Evolutionary conservation across 2,888 invertebrate species (phyloP), one percentile per base, ranked within the genome.

Genomic region (Frankliniella fusca): DNA sequence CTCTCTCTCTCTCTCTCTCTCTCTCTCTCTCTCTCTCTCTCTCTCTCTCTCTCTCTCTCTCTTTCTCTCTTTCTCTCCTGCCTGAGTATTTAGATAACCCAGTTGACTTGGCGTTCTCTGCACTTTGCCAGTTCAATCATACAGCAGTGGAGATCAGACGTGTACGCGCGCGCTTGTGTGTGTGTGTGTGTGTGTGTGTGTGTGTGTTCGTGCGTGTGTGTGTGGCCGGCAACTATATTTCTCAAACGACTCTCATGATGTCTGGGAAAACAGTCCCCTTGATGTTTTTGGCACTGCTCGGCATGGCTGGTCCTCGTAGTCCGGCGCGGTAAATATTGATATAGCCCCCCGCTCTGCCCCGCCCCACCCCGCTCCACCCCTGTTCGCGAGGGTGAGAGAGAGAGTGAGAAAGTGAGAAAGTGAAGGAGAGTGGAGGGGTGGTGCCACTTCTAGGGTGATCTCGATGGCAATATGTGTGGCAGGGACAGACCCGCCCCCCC

Each of bases 261-360:
- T 76, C 70, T 76, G 27, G 70, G 70, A 76, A 76, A 76, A 76
- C 70, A 76, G 70, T 61, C 61, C 70, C 70, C 70, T 76, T 76
- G 70, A 76, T 76, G 70, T 76, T 76, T 76, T 76, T 76, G 70
- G 70, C 70, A 38, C 38, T 38, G 38, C 38, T 38, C 38, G 38
- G 38, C 38, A 38, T 5, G 38, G 38, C 38, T 38, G 38, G 38
- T 38, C 38, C 38, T 38, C 38, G 38, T 38, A 38, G 38, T 38
- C 38, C 38, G 38, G 23, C 70, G 70, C 23, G 70, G 70, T 76
- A 76, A 76, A 76, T 76, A 76, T 76, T 76, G 70, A 76, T 76
- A 76, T 76, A 76, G 70, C 27, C 27, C 38, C 38, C 38, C 38
- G 23, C 27, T 76, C 27, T 18, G 18, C 61, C 15, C n/a, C 61